Percentiles rank a stretch among this genome's conserved stretches.
Evolutionary conservation across 2,797 vertebrate genomes (phyloP).

Genomic region (Halcyon chelicuti): DNA sequence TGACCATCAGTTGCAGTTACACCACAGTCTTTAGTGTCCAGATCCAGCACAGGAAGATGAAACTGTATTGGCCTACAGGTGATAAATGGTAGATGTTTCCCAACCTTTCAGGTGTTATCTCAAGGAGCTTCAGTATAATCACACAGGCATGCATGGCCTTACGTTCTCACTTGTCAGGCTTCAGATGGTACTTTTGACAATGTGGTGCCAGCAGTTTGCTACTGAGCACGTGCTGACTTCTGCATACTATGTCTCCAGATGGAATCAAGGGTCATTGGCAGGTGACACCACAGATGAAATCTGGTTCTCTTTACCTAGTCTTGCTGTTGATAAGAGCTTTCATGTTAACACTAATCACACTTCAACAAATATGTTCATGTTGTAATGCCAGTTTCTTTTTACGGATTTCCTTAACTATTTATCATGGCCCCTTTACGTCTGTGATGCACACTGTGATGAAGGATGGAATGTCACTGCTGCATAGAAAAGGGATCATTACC

Average conservation of each 20-base stretch:
- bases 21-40: background rate
- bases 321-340: conserved; percentile 67
- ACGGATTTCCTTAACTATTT: conserved; percentile 62
- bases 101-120: conserved; percentile 1
- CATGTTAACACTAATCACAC: conserved; percentile 67
- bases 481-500: background rate
- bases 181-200: conserved; percentile 51
- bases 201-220: background rate
- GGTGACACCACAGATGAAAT: conserved; percentile 46
- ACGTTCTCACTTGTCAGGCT: conserved; percentile 27
- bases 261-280: conserved; percentile 52
- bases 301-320: conserved; percentile 57
- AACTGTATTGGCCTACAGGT: background rate
- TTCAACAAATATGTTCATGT: conserved; percentile 75
- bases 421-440: background rate
- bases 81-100: background rate
- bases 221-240: conserved; percentile 40
- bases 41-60: background rate
- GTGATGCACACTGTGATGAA: background rate
- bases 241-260: conserved; percentile 19
- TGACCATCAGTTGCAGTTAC: background rate
- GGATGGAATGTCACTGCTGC: background rate
- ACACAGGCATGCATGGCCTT: background rate
- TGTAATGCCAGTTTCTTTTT: conserved; percentile 43
- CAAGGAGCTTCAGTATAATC: background rate